Evolutionary conservation across 2,797 vertebrate genomes (phyloP).

Genomic region (Lagorchestes hirsutus): DNA sequence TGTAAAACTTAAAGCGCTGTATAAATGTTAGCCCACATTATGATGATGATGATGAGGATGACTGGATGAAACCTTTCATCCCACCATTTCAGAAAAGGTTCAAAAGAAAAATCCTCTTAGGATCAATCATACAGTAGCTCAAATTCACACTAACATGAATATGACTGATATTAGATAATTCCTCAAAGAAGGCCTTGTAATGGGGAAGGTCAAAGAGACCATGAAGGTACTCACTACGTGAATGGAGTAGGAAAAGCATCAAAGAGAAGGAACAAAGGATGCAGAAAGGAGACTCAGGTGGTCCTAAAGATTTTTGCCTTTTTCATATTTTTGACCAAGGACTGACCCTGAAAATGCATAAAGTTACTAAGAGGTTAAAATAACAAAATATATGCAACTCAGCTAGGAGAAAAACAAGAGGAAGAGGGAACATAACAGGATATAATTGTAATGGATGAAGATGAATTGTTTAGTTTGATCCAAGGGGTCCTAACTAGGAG

Average conservation of each 20-base stretch:
- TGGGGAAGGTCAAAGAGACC: background rate
- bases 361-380: constrained; percentile 19
- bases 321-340: background rate
- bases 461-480: background rate
- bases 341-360: constrained; percentile 13
- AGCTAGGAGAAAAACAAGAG: background rate
- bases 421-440: background rate
- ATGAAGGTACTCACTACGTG: background rate
- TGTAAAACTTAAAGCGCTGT: background rate
- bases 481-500: background rate
- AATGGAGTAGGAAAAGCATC: background rate
- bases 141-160: background rate
- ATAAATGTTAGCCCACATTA: background rate
- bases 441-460: background rate
- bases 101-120: constrained; percentile 8
- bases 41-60: no score
- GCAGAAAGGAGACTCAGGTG: background rate
- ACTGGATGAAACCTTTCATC: background rate
- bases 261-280: background rate
- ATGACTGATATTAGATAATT: background rate
- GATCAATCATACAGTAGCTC: background rate
- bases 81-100: constrained; percentile 7
- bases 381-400: background rate
- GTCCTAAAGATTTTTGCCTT: background rate
- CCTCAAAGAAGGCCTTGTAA: background rate